Evolutionary conservation across 2,113 vertebrate genomes (phyloP), one percentile per base, ranked within the genome.

Genomic region (Pantherophis guttatus): DNA sequence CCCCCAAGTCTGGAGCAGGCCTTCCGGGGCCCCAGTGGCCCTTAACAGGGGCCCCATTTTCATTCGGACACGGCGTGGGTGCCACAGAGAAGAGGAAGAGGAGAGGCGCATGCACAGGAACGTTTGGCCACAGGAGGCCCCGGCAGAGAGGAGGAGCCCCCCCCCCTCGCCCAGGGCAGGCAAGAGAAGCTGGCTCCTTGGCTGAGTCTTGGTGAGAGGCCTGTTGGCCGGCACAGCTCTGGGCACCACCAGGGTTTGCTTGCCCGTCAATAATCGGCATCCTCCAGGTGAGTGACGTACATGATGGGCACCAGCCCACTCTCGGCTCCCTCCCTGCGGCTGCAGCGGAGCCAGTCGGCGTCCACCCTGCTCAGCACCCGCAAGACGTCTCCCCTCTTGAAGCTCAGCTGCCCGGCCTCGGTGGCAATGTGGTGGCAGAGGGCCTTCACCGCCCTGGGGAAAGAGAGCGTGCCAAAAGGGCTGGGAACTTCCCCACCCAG

Each of bases 371-470:
- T 97, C 95, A 98, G 96, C 88, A 99, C 99, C 19, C 94, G 97
- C 62, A 99, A 97, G 91, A 98, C 50, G 3, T 99, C 99, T 1
- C 98, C 99, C 90, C 99, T 99, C 95, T 96, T 98, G 98, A 99
- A 99, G 97, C 99, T 99, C 96, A 99, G 98, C 93, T 99, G 99
- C 86, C 98, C 98, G 0, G 98, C 97, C 96, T 99, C 98, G 0
- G 98, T 98, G 96, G 99, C 99, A 29, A 98, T 97, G 95, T 99
- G 99, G 97, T 99, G 98, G 95, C 99, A 99, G 93, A 99, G 95
- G 0, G 99, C 98, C 95, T 98, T 98, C 29, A 99, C 98, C 93
- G 98, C 97, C 3, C 99, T 99, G 97, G 50, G 92, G 52, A 96
- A 33, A 96, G 88, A 44, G 33, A 86, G 21, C 0, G 1, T 81